These are phyloP conservation scores for Sporophila hypoxantha DNA, from an alignment of 2,113 vertebrate genomes.

Conservation along the genomic window DNA sequence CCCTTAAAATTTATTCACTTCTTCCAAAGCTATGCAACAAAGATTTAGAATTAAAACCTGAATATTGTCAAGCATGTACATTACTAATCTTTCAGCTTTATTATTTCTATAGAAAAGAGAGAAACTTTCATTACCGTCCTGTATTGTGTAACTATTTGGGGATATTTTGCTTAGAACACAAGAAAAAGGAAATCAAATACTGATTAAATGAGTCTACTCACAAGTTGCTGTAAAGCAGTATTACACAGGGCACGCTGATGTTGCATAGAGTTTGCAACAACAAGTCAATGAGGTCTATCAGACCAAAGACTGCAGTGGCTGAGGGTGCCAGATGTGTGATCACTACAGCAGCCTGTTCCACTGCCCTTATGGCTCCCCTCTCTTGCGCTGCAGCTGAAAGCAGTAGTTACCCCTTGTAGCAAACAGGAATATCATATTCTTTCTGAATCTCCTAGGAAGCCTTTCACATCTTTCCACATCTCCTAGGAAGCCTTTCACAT, in stretches of 20 bases:
- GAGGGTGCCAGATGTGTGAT: not conserved
- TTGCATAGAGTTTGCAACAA: not conserved
- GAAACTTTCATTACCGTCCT: not conserved
- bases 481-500: not conserved
- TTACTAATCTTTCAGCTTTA: not conserved
- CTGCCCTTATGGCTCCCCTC: not conserved
- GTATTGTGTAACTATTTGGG: not conserved
- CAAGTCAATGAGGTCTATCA: not conserved
- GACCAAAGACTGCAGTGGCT: not conserved
- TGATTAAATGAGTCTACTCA: not conserved
- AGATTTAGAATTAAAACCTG: not conserved
- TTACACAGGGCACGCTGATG: not conserved
- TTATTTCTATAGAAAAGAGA: not conserved
- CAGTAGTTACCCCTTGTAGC: not conserved
- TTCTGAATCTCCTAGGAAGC: not conserved
- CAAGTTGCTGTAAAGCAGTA: not conserved
- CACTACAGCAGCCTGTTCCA: not conserved
- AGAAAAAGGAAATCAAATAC: not conserved
- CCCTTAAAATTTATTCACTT: not conserved
- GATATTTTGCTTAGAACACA: not conserved
- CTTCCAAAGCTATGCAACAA: not conserved
- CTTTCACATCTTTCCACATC: not conserved
- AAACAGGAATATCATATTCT: not conserved
- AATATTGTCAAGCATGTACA: not conserved
- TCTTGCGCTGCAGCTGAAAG: not conserved